Evolutionary conservation across 2,888 invertebrate genomes (phyloP).

Genomic region (Oligia fasciuncula): DNA sequence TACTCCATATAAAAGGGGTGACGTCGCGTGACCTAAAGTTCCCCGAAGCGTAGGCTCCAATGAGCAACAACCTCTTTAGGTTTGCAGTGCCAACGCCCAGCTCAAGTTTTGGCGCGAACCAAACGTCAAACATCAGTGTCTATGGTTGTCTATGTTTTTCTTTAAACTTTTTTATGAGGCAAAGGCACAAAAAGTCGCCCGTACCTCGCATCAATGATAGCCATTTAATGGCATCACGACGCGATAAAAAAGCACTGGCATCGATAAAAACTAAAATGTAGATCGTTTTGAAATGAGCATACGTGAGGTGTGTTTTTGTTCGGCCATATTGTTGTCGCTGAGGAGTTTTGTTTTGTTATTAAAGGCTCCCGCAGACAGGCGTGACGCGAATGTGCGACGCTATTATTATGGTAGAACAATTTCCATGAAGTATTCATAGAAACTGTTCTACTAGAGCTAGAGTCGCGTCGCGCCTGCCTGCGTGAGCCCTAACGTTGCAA

Average conservation of each 20-base stretch:
- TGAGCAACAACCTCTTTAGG: conserved; percentile 46
- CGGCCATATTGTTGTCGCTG: conserved; percentile 58
- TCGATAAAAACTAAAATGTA: conserved; percentile 72
- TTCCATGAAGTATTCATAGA: not conserved
- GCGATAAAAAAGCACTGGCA: conserved; percentile 65
- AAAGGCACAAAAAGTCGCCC: conserved; percentile 71
- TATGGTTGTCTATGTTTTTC: conserved; percentile 65
- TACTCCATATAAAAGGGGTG: conserved; percentile 23
- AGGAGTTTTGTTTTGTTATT: conserved; percentile 62
- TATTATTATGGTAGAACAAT: not conserved
- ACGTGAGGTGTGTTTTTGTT: conserved; percentile 63
- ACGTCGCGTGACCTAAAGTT: conserved; percentile 19
- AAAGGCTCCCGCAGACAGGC: not conserved
- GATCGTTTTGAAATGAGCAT: conserved; percentile 73
- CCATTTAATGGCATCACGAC: conserved; percentile 78
- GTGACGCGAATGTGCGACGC: too few species aligned
- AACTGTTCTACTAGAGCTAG: not conserved
- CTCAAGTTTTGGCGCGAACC: conserved; percentile 59
- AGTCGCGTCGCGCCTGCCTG: not conserved
- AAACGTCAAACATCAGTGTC: conserved; percentile 64
- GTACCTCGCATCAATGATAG: conserved; percentile 79
- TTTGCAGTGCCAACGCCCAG: conserved; percentile 34
- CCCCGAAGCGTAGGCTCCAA: conserved; percentile 24
- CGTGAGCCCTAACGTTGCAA: conserved; percentile 36
- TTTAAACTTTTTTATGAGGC: conserved; percentile 68